These are phyloP conservation scores for Perccottus glenii DNA, from an alignment of 2,113 vertebrate genomes.

Conservation along the genomic window DNA sequence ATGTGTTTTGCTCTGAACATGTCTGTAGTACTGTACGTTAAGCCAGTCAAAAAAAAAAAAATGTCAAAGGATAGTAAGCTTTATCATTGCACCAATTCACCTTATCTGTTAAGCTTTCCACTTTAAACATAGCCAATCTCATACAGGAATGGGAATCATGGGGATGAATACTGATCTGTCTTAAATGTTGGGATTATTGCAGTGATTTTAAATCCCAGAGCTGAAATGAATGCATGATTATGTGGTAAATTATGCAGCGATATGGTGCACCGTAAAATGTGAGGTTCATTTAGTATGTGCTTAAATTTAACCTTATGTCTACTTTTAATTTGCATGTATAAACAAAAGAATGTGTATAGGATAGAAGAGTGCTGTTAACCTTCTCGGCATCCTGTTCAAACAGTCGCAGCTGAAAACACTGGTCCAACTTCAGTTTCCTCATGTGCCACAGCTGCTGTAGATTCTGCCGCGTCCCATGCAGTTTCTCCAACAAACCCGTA, in stretches of 20 bases:
- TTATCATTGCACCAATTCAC: background rate
- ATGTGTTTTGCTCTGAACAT: background rate
- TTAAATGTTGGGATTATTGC: conserved; percentile 30
- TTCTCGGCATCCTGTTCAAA: conserved; percentile 99
- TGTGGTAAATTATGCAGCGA: conserved; percentile 2
- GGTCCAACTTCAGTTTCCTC: conserved; percentile 95
- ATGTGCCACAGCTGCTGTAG: conserved; percentile 99
- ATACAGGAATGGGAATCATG: conserved; percentile 15
- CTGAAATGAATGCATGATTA: conserved; percentile 17
- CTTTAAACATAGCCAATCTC: background rate
- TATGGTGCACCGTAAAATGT: conserved; percentile 2
- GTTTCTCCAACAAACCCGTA: conserved; percentile 91
- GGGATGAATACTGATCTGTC: conserved; percentile 28
- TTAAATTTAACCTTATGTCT: background rate
- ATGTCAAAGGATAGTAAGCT: background rate
- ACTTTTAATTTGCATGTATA: background rate
- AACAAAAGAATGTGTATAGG: background rate
- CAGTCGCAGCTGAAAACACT: conserved; percentile 97
- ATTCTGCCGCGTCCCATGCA: conserved; percentile 94
- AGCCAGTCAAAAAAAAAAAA: background rate
- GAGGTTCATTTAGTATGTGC: background rate
- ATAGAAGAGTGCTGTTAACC: conserved; percentile 73
- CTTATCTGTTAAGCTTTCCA: conserved; percentile 11
- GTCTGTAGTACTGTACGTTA: conserved; percentile 5
- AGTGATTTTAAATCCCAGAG: conserved; percentile 27